These are phyloP conservation scores for Biston stratarius DNA, from an alignment of 2,888 invertebrate species.

Conservation along the genomic window DNA sequence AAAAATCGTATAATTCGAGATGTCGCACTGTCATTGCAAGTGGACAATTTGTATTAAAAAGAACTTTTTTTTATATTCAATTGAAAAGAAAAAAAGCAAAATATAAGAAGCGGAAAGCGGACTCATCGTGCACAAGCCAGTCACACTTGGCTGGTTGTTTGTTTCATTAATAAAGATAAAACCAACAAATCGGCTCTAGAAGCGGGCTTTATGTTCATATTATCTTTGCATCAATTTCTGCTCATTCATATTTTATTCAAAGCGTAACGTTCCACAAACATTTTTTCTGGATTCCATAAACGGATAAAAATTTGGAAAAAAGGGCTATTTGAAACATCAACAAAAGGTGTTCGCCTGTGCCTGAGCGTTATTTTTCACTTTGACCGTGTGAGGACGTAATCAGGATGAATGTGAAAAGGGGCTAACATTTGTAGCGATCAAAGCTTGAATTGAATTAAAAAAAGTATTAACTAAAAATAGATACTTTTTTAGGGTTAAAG, in stretches of 20 bases:
- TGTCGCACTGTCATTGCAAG: no score
- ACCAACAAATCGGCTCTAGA: neutral
- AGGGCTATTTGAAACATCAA: constrained; percentile 27
- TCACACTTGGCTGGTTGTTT: no score
- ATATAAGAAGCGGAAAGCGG: no score
- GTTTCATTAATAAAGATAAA: no score
- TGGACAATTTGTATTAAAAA: no score
- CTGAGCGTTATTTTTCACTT: constrained; percentile 22
- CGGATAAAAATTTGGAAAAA: constrained; percentile 20
- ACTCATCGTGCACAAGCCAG: no score
- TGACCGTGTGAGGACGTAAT: neutral
- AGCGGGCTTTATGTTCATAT: neutral
- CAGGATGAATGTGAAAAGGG: neutral
- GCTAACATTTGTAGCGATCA: neutral
- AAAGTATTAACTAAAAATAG: no score
- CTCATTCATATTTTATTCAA: constrained; percentile 26
- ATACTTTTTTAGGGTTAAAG: no score
- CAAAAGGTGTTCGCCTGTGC: constrained; percentile 15
- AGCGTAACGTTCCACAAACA: constrained; percentile 12
- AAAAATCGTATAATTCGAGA: no score
- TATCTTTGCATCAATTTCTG: neutral
- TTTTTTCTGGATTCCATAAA: constrained; percentile 20
- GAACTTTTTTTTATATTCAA: no score
- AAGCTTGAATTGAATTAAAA: no score
- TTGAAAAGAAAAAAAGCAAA: no score